Evolutionary conservation across 2,888 invertebrate genomes (phyloP), one percentile per base, ranked within the genome.

Genomic region (Agriopis aurantiaria): DNA sequence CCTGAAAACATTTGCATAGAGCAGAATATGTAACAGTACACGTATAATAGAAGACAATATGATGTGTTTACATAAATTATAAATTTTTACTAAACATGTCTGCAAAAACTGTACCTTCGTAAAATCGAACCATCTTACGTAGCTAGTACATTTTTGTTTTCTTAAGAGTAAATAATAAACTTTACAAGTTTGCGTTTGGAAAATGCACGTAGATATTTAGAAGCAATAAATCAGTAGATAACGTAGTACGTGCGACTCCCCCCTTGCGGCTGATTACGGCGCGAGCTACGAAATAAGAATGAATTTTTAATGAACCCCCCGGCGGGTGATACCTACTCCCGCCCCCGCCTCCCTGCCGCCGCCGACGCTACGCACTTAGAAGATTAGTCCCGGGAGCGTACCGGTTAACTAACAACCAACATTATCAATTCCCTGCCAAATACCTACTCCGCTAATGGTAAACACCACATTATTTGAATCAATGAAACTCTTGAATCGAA

Each of bases 241-340:
- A 84, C 85, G 84, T 80, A 84, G 82, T 85, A 84, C 83, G 85
- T 82, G 82, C 43, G 79, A 76, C 72, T 65, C 43, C 56, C 81
- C 88, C 83, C 83, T 81, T 88, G 88, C 86, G 92, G 90, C 91
- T 91, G 91, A 92, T 92, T 92, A 91, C 91, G 83, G 80, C 78
- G 78, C 82, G 82, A 82, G 89, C 88, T 87, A 86, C 90, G 88
- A 92, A 93, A 91, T 91, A 93, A 92, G 93, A 93, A 93, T 94
- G 93, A 93, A 93, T 92, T 93, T 93, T 93, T 94, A 94, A 94
- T 93, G 92, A 93, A 87, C 82, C 81, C 80, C 83, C 83, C 82
- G 76, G 80, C 77, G 77, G 67, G 68, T 49, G 65, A 73, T 53
- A 68, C 69, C 68, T 65, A 75, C 76, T 58, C n/a, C n/a, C 78